A percentile compares a stretch with the other conserved stretches of the same genome.
phyloP scores from a whole-genome alignment of 2,888 invertebrate genomes.

The Sialis lutaria region DNA sequence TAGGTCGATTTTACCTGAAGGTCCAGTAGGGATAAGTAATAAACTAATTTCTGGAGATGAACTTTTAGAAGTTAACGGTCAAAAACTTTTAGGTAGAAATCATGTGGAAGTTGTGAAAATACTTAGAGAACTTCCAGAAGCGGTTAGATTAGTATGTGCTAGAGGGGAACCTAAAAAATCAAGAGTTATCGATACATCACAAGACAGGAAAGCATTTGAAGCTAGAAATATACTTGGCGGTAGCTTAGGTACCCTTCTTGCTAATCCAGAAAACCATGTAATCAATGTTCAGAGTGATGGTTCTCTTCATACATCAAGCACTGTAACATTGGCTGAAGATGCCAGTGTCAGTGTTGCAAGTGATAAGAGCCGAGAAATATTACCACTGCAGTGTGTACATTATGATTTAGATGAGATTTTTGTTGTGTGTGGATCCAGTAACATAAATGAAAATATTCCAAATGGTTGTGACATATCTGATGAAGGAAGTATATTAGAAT shows the following conservation, averaged over 20 bases:
- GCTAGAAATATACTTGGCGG: conserved; percentile 70
- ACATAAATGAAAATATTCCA: no score
- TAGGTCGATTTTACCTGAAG: conserved; percentile 86
- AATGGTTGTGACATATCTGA: background rate
- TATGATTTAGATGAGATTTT: background rate
- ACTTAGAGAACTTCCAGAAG: conserved; percentile 77
- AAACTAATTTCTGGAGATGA: conserved; percentile 90
- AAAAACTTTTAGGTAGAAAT: conserved; percentile 75
- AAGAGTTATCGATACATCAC: conserved; percentile 56
- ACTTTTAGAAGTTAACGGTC: conserved; percentile 88
- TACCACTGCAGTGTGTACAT: background rate
- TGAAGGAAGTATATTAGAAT: background rate
- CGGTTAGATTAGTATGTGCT: conserved; percentile 85
- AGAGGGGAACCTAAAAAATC: conserved; percentile 38
- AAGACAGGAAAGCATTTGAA: conserved; percentile 64
- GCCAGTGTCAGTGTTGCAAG: background rate
- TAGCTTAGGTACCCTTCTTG: conserved; percentile 65
- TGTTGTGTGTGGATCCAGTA: background rate
- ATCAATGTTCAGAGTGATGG: conserved; percentile 37
- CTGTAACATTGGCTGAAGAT: conserved; percentile 41
- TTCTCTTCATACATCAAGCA: conserved; percentile 74
- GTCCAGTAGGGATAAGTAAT: conserved; percentile 88
- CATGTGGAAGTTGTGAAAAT: conserved; percentile 95
- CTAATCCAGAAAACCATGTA: conserved; percentile 15
- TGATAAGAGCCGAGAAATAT: background rate